Conservation (phyloP, 2,888 invertebrate species). For the Lycocerus yunnanus region DNA sequence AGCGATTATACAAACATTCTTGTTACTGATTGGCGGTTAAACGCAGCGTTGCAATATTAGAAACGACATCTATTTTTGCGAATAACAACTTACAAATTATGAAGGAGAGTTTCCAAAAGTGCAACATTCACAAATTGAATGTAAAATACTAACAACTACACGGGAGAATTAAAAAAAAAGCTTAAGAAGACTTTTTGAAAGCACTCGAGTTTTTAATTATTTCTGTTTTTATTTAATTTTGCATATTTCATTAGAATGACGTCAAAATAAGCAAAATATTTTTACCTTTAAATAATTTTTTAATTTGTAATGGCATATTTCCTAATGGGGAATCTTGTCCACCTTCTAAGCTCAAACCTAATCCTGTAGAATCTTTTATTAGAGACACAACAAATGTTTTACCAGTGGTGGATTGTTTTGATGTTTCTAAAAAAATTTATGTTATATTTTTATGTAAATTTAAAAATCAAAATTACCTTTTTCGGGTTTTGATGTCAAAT, state of each 20-base stretch:
- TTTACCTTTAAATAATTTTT: constrained; percentile 91
- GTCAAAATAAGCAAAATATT: background rate
- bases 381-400: constrained; percentile 53
- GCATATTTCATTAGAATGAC: background rate
- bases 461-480: background rate
- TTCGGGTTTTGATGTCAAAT: background rate
- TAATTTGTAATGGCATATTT: constrained; percentile 85
- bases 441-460: background rate
- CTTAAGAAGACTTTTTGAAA: too few species aligned
- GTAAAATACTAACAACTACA: too few species aligned
- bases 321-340: constrained; percentile 90
- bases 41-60: too few species aligned
- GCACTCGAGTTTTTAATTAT: too few species aligned
- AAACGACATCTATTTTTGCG: too few species aligned
- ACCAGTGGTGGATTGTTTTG: background rate
- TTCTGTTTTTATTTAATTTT: background rate
- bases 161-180: too few species aligned
- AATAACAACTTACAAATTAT: too few species aligned
- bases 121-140: too few species aligned
- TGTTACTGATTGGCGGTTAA: too few species aligned
- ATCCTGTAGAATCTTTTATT: constrained; percentile 81
- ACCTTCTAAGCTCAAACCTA: constrained; percentile 94
- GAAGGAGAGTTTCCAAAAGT: too few species aligned
- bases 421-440: background rate
- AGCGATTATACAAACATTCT: too few species aligned